phyloP scores from a whole-genome alignment of 2,888 invertebrate species.

The Leptinotarsa peninsularis region DNA sequence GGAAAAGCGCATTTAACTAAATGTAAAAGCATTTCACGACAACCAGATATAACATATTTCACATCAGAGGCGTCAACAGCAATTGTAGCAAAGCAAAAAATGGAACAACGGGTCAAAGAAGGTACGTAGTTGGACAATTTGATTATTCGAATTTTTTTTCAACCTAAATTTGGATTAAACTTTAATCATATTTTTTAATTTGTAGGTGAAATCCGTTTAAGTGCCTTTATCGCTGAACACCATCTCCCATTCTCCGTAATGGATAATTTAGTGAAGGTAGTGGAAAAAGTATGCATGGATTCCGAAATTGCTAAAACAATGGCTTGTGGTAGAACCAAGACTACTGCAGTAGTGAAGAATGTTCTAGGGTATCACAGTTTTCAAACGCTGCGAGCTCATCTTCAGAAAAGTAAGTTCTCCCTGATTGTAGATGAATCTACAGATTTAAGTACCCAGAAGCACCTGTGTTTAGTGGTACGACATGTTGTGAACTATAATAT shows the following conservation, averaged over 20 bases:
- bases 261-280: background rate
- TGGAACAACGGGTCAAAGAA: background rate
- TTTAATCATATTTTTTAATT: background rate
- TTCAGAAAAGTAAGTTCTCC: background rate
- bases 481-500: constrained; percentile 3
- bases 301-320: background rate
- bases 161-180: background rate
- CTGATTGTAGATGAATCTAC: background rate
- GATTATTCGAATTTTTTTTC: background rate
- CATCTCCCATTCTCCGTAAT: background rate
- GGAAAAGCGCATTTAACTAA: constrained; percentile 1
- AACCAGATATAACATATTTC: constrained; percentile 1
- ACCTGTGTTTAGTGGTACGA: constrained; percentile 1
- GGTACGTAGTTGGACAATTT: background rate
- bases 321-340: background rate
- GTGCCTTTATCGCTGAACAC: constrained; percentile 1
- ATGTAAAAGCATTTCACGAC: constrained; percentile 1
- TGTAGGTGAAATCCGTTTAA: background rate
- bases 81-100: constrained; percentile 1
- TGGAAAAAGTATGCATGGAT: background rate
- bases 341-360: background rate
- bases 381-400: constrained; percentile 1
- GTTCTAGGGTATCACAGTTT: background rate
- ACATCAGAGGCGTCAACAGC: background rate
- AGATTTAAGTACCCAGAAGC: constrained; percentile 1